Evolutionary conservation across 1,140 invertebrate genomes (phyloP).

Genomic region (Glomeris maerens): DNA sequence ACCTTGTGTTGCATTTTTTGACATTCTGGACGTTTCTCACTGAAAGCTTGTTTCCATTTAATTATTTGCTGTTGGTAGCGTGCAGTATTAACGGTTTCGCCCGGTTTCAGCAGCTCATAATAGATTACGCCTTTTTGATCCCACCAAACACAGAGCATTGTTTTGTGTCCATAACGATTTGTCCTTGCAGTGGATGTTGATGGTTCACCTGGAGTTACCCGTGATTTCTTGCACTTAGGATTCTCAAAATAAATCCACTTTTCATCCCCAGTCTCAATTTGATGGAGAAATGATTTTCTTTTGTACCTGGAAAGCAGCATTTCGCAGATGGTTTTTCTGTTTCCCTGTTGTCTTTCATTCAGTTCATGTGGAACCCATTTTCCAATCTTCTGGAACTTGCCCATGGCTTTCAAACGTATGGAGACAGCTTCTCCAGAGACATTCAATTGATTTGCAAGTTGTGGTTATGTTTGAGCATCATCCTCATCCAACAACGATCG

Average conservation of each 20-base stretch:
- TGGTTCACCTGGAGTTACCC: slow-evolving; percentile 1
- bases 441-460: not conserved
- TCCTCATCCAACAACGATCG: slow-evolving; percentile 1
- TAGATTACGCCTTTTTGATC: slow-evolving; percentile 13
- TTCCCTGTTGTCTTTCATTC: too few species aligned
- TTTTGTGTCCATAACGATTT: slow-evolving; percentile 7
- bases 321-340: too few species aligned
- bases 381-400: not conserved
- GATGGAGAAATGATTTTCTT: slow-evolving; percentile 3
- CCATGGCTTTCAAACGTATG: not conserved
- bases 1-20: slow-evolving; percentile 4
- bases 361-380: too few species aligned
- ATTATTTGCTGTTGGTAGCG: slow-evolving; percentile 4
- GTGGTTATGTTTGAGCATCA: not conserved
- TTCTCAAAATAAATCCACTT: too few species aligned
- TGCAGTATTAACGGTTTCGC: too few species aligned
- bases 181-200: slow-evolving; percentile 9
- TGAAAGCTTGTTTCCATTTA: slow-evolving; percentile 1
- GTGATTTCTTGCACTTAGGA: too few species aligned
- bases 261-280: slow-evolving; percentile 10
- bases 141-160: too few species aligned
- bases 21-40: slow-evolving; percentile 1
- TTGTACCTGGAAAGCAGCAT: slow-evolving; percentile 4
- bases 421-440: not conserved
- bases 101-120: slow-evolving; percentile 12